These are phyloP conservation scores for Callyntrura sp. DNA, from an alignment of 2,888 invertebrate species.

Conservation along the genomic window DNA sequence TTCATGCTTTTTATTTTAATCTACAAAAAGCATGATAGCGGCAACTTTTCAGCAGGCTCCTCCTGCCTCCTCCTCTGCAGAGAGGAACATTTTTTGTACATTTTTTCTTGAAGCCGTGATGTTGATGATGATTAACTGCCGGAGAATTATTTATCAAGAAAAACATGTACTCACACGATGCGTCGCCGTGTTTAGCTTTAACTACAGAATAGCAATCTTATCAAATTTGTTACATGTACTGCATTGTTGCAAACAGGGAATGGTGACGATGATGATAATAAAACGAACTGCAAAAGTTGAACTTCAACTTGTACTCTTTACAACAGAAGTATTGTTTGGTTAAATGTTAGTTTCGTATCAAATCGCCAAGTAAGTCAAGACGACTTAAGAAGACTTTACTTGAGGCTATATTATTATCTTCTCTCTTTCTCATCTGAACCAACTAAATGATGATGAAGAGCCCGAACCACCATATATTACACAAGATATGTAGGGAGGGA, in stretches of 20 bases:
- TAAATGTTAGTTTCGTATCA: neutral
- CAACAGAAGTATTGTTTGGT: neutral
- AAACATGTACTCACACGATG: conserved; percentile 23
- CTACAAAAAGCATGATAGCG: neutral
- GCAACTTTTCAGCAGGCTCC: conserved; percentile 2
- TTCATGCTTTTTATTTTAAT: neutral
- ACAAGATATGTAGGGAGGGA: too few species aligned
- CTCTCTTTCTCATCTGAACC: conserved; percentile 21
- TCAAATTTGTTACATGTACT: conserved; percentile 25
- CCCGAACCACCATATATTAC: conserved; percentile 13
- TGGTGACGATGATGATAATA: conserved; percentile 4
- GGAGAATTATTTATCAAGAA: conserved; percentile 47
- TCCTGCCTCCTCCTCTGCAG: conserved; percentile 17
- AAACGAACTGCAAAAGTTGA: conserved; percentile 38
- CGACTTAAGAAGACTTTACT: neutral
- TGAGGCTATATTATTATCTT: conserved; percentile 30
- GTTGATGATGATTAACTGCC: conserved; percentile 43
- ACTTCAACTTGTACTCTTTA: conserved; percentile 30
- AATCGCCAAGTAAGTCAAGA: conserved; percentile 36
- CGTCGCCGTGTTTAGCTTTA: neutral
- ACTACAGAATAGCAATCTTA: neutral
- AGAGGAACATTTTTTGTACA: neutral
- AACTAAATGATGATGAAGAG: conserved; percentile 41
- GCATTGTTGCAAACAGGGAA: conserved; percentile 78
- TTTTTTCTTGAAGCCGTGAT: neutral